Evolutionary conservation across 1,140 invertebrate species (phyloP), one percentile per base, ranked within the genome.

Genomic region (Trissolcus basalis): DNA sequence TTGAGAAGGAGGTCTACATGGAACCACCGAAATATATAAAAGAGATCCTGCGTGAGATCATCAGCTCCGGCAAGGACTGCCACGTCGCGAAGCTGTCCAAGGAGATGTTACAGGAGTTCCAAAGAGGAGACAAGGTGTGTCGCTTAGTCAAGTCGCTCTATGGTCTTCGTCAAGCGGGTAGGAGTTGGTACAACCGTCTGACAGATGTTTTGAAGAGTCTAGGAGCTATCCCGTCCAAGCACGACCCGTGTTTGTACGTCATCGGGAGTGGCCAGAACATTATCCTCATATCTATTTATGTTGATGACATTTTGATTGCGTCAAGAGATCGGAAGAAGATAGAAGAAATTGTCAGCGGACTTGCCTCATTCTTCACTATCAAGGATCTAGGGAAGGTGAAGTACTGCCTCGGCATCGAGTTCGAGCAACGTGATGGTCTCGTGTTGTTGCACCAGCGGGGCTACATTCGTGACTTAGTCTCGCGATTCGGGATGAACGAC

Each of bases 161-260:
- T 9, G 33, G 56, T 0, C 7, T 59, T 2, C 3, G 19, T 7
- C 56, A 59, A 27, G 33, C 56, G 1, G 56, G 56, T 3, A 9
- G 56, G 12, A 59, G 56, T 15, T 59, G 56, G 56, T 49, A 49
- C 19, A 2, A 11, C 10, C 48, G 19, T 9, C 10, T 47, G 14
- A n/a, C 12, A 33, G 6, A 35, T 6, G 1, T 13, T 19, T 12
- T 45, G 43, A 56, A 10, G 43, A 1, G 14, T 32, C 1, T 19
- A 35, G n/a, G n/a, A 15, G 54, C 54, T 0, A 47, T 10, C 8
- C 32, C 45, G 11, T n/a, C 56, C 0, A 4, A 39, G 0, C 49
- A 44, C 0, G 56, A 59, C 27, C 56, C 56, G 0, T 59, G 56
- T 49, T 39, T 59, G 7, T 59, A 49, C 0, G 49, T 59, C n/a